Conservation (phyloP, 2,797 vertebrate genomes). For the Rousettus madagascariensis region DNA sequence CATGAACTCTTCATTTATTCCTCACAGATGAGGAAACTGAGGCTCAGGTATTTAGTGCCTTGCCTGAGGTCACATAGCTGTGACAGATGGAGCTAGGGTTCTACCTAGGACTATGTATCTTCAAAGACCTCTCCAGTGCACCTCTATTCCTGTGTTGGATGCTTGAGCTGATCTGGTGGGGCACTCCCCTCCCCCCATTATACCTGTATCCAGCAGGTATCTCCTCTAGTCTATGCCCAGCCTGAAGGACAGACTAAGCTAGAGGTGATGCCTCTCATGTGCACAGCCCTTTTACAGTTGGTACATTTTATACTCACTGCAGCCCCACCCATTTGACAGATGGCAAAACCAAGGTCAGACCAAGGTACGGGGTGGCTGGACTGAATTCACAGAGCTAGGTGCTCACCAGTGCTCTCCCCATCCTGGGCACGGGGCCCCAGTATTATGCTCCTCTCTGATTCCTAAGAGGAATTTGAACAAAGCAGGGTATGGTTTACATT, state of each 20-base stretch:
- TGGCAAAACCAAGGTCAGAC: neutral
- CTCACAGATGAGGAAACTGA: neutral
- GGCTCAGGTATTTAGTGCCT: neutral
- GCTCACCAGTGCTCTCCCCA: neutral
- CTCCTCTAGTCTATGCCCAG: neutral
- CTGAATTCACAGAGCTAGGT: neutral
- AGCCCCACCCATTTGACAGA: neutral
- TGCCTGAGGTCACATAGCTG: neutral
- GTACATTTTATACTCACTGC: neutral
- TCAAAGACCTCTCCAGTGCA: neutral
- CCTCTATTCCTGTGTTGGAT: neutral
- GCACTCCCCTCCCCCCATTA: neutral
- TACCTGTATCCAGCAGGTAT: neutral
- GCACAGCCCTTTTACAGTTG: neutral
- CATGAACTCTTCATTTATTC: neutral
- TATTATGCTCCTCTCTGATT: neutral
- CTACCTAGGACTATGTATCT: neutral
- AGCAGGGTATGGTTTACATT: constrained; percentile 20
- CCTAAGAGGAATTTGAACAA: constrained; percentile 40
- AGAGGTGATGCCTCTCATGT: neutral
- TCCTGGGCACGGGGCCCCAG: neutral
- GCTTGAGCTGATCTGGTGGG: neutral
- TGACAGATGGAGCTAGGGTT: neutral
- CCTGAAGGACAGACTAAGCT: neutral
- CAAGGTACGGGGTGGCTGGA: neutral